These are phyloP conservation scores for Chiropotes sagulatus DNA, from an alignment of 2,797 vertebrate genomes.

Conservation along the genomic window DNA sequence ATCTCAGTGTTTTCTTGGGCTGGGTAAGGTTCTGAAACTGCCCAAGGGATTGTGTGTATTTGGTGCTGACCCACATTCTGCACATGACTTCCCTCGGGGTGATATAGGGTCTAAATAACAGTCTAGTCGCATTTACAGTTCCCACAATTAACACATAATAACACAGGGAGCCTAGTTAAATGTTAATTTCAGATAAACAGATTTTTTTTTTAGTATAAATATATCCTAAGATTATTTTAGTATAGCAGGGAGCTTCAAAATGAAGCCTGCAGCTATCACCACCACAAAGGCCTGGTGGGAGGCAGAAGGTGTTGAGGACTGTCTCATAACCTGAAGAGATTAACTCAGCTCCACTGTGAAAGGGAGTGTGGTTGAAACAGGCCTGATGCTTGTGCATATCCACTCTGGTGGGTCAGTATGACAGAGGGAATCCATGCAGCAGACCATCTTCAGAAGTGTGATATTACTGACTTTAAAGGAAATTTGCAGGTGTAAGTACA, in stretches of 20 bases:
- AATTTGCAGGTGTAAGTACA: no score
- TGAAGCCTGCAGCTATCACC: not conserved
- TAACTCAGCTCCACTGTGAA: not conserved
- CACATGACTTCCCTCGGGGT: not conserved
- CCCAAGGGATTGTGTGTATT: not conserved
- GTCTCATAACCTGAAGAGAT: no score
- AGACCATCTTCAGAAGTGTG: not conserved
- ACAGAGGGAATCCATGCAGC: not conserved
- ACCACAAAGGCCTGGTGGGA: not conserved
- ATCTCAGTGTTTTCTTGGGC: not conserved
- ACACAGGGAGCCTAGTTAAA: not conserved
- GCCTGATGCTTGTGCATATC: not conserved
- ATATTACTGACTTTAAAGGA: no score
- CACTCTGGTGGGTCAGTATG: not conserved
- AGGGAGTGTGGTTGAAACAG: not conserved
- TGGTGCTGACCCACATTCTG: not conserved
- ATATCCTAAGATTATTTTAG: not conserved
- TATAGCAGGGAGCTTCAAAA: not conserved
- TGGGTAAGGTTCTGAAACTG: not conserved
- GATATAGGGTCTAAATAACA: not conserved
- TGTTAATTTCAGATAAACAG: not conserved
- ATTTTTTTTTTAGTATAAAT: not conserved
- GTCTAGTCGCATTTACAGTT: not conserved
- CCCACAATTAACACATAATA: not conserved
- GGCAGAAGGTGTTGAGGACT: not conserved